phyloP scores from a whole-genome alignment of 2,113 vertebrate genomes.

The Rhipidura dahli region DNA sequence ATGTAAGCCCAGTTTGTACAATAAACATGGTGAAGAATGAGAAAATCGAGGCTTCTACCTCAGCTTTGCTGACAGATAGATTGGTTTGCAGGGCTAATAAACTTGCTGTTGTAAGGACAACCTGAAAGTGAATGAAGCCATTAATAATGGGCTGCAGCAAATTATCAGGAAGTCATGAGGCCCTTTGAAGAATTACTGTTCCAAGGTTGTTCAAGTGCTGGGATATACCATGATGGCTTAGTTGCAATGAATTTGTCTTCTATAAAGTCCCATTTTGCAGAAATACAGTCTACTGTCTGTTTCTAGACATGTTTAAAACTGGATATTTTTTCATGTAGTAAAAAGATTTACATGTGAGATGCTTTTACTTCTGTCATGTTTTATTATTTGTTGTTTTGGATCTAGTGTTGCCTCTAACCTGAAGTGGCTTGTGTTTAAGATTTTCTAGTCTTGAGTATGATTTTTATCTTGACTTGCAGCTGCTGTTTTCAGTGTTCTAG shows the following conservation, averaged over 20 bases:
- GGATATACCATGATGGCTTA: background rate
- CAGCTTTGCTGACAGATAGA: background rate
- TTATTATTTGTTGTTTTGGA: background rate
- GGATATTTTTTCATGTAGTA: background rate
- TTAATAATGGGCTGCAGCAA: background rate
- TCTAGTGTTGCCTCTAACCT: background rate
- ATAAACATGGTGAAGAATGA: background rate
- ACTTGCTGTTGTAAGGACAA: background rate
- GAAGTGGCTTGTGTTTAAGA: background rate
- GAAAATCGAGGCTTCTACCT: background rate
- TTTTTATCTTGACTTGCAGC: background rate
- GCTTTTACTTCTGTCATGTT: background rate
- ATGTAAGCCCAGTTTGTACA: background rate
- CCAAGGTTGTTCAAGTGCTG: background rate
- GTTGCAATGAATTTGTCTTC: background rate
- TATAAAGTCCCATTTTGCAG: background rate
- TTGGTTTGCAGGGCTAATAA: background rate
- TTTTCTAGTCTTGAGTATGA: background rate
- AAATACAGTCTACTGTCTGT: background rate
- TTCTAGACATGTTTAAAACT: background rate
- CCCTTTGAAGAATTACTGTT: background rate
- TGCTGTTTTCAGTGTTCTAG: background rate
- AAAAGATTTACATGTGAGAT: background rate
- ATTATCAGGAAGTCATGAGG: background rate
- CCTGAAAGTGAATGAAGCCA: background rate